Evolutionary conservation across 2,113 vertebrate species (phyloP), one percentile per base, ranked within the genome.

Genomic region (Epinephelus moara): DNA sequence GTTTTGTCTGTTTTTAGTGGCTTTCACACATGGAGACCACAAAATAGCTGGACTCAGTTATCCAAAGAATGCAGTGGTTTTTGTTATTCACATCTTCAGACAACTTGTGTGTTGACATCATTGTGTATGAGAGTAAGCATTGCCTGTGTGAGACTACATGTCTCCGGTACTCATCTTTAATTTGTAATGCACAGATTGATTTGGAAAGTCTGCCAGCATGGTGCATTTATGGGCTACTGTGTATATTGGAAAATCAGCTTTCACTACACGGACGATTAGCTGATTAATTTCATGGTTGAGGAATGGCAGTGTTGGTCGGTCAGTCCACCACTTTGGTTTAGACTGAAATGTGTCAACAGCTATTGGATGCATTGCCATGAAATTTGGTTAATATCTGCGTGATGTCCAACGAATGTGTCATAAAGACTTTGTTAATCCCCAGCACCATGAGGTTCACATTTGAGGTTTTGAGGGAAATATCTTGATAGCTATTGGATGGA

Each of bases 61-160:
- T 70, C n/a, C 61, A 52, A 75, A 60, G 45, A 83, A 73, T 64
- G 59, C 18, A 11, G 53, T 18, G 84, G 23, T 74, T 82, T 68
- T 4, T 45, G 7, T 45, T 15, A 23, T 75, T 79, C 56, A 53
- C 40, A 63, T 64, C 73, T 23, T 37, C 18, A 80, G 21, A 27
- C 64, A 25, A 11, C 33, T 17, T 64, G 0, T 49, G 47, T 56
- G 25, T 62, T 56, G 23, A 70, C 49, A 69, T 63, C 25, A 25
- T 52, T 62, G n/a, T 42, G 8, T 50, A 4, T 57, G 13, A 56
- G n/a, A 52, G 14, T 4, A 19, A 70, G 21, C 42, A 18, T 15
- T 17, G 27, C 27, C 66, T 56, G 25, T 9, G 25, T 12, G 1
- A 52, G 59, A 49, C 60, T 18, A 33, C 2, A 13, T 18, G 37